Conservation (phyloP, 2,113 vertebrate genomes). For the Cercopithecus mona region DNA sequence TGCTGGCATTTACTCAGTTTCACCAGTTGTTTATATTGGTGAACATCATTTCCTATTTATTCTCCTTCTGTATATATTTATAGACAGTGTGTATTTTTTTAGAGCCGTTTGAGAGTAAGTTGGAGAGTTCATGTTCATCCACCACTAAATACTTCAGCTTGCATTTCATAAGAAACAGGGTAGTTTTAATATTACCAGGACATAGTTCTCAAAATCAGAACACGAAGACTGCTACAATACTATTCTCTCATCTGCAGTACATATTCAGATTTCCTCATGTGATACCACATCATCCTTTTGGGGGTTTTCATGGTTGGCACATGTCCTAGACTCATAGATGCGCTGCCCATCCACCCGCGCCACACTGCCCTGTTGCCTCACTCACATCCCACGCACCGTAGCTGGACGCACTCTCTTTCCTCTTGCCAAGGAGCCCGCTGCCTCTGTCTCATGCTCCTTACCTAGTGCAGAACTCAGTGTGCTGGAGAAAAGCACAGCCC, state of each 20-base stretch:
- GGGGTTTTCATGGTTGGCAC: background rate
- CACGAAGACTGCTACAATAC: background rate
- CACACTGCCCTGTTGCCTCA: no score
- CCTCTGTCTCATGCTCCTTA: background rate
- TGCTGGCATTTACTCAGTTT: background rate
- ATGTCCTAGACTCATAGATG: background rate
- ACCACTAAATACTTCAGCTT: background rate
- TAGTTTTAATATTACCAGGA: background rate
- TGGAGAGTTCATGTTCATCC: background rate
- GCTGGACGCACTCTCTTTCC: accelerated
- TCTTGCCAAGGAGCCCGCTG: no score
- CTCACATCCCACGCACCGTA: accelerated
- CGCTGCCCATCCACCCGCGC: background rate
- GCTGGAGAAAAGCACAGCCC: background rate
- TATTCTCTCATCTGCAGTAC: background rate
- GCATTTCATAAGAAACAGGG: background rate
- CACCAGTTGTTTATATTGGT: background rate
- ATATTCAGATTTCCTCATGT: background rate
- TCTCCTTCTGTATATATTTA: background rate
- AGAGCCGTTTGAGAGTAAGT: background rate
- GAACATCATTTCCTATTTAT: background rate
- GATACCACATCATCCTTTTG: background rate
- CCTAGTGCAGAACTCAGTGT: background rate
- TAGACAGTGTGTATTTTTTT: background rate
- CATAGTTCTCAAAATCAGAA: background rate